phyloP scores from a whole-genome alignment of 2,113 vertebrate species.

The Pogona vitticeps region DNA sequence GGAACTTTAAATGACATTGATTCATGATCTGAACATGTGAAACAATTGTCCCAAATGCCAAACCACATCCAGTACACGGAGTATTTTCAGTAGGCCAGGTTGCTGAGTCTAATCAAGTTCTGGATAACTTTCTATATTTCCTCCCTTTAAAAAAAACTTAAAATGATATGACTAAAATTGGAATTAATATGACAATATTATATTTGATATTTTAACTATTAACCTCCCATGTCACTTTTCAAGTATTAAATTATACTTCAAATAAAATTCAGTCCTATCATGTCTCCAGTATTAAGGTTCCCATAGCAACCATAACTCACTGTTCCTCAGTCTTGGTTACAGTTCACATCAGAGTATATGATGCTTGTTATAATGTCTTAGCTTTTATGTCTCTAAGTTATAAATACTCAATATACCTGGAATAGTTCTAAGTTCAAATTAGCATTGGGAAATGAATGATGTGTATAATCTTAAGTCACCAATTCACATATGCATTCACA shows the following conservation, averaged over 20 bases:
- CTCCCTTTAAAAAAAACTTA: not conserved
- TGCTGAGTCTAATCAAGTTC: not conserved
- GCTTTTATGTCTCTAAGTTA: constrained; percentile 1
- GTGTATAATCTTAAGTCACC: not conserved
- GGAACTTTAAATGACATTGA: not conserved
- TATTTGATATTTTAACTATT: not conserved
- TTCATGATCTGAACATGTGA: not conserved
- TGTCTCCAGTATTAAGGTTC: not conserved
- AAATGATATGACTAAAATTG: not conserved
- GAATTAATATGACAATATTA: constrained; percentile 16
- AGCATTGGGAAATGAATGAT: constrained; percentile 31
- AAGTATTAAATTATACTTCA: constrained; percentile 25
- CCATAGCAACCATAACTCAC: not conserved
- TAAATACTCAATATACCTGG: constrained; percentile 24
- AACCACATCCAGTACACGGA: too few relatives aligned
- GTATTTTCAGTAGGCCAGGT: not conserved
- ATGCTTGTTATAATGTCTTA: constrained; percentile 21
- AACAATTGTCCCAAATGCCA: not conserved
- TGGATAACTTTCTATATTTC: not conserved
- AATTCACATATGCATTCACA: not conserved
- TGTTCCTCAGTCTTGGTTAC: not conserved
- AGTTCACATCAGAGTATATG: not conserved
- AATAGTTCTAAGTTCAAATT: constrained; percentile 12
- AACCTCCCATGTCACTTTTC: constrained; percentile 14
- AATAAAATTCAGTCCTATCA: constrained; percentile 14